These are phyloP conservation scores for Melanocharis versteri DNA, from an alignment of 2,113 vertebrate genomes.

Conservation along the genomic window DNA sequence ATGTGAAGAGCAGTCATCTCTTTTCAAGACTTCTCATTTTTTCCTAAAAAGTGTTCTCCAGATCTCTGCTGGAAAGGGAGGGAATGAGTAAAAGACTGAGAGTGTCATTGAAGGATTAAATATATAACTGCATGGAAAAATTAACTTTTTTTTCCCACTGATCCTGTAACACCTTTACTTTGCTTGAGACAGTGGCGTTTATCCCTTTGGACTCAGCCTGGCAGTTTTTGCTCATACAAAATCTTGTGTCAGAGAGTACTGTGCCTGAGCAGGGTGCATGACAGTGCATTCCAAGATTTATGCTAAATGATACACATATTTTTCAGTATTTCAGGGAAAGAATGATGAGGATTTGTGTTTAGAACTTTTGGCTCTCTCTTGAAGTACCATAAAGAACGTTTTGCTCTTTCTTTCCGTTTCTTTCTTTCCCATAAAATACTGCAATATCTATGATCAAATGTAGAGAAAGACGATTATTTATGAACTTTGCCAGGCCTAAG, in stretches of 20 bases:
- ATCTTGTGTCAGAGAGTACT: background rate
- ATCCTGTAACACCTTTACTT: background rate
- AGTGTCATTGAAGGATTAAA: background rate
- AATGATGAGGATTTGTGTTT: background rate
- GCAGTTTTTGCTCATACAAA: background rate
- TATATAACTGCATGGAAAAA: background rate
- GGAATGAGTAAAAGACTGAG: background rate
- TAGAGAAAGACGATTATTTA: background rate
- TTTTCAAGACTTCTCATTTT: background rate
- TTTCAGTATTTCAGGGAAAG: background rate
- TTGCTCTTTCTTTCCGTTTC: background rate
- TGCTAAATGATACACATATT: background rate
- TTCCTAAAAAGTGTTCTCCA: background rate
- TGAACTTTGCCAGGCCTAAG: background rate
- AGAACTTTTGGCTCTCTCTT: background rate
- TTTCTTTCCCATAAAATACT: background rate
- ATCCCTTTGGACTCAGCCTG: background rate
- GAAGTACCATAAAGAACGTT: background rate
- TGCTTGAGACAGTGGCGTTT: background rate
- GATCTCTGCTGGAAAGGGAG: background rate
- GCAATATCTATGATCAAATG: background rate
- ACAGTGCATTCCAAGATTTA: background rate
- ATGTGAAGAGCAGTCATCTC: background rate
- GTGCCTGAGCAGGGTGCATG: background rate
- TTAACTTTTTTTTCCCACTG: background rate